Percentiles rank a stretch among this genome's conserved stretches.
Conservation (phyloP, 2,888 invertebrate species). For the Petrolisthes cinctipes region DNA sequence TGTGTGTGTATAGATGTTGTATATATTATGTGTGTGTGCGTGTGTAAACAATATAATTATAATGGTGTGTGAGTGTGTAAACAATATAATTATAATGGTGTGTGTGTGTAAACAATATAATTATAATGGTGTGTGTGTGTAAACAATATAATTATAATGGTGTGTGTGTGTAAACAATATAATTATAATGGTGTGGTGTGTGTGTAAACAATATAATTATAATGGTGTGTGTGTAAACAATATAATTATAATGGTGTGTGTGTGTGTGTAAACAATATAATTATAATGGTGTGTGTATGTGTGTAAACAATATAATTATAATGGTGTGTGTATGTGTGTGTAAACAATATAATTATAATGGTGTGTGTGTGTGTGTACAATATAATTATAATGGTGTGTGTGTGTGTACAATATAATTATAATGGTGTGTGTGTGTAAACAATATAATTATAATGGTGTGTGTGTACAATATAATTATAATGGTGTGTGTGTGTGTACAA, state of each 20-base stretch:
- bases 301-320: no score
- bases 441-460: no score
- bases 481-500: constrained; percentile 7
- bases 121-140: no score
- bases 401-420: no score
- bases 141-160: background rate
- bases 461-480: background rate
- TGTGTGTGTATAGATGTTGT: background rate
- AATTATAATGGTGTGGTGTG: no score
- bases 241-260: background rate
- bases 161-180: constrained; percentile 7
- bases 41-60: no score
- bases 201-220: background rate
- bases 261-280: no score
- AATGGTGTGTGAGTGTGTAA: no score
- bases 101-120: no score
- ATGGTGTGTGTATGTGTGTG: constrained; percentile 1
- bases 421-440: background rate
- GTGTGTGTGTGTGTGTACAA: constrained; percentile 7
- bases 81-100: no score
- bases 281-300: background rate
- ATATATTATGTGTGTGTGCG: background rate
- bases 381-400: no score
- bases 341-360: no score
- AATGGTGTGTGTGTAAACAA: background rate